phyloP scores from a whole-genome alignment of 2,888 invertebrate species.

The Cristatella mucedo region DNA sequence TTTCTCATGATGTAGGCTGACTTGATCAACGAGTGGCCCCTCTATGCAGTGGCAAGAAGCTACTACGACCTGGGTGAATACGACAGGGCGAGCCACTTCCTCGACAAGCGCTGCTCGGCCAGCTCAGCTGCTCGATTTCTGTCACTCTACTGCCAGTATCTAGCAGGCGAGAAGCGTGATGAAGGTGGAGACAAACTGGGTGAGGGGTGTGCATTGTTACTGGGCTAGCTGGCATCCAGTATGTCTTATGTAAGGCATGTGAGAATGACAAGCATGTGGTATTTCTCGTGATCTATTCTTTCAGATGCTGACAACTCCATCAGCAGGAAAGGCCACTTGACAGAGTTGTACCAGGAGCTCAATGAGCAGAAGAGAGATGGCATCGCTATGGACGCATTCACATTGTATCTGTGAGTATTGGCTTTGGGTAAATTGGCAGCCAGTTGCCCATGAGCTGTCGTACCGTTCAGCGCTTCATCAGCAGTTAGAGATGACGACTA shows the following conservation, averaged over 20 bases:
- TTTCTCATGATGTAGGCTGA: too few relatives aligned
- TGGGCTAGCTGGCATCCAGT: background rate
- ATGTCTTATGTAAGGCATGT: too few relatives aligned
- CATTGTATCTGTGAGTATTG: conserved; percentile 34
- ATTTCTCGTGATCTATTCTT: too few relatives aligned
- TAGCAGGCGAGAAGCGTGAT: conserved; percentile 78
- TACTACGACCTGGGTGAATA: conserved; percentile 82
- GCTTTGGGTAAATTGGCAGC: background rate
- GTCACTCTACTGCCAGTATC: conserved; percentile 66
- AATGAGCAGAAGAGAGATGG: too few relatives aligned
- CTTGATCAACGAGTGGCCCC: conserved; percentile 49
- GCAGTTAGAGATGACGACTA: background rate
- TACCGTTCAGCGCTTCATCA: background rate
- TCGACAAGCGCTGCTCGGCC: conserved; percentile 20
- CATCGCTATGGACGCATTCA: background rate
- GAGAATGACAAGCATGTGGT: too few relatives aligned
- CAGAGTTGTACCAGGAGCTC: conserved; percentile 31
- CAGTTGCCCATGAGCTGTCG: background rate
- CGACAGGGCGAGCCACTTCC: conserved; percentile 45
- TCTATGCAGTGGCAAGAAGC: conserved; percentile 62
- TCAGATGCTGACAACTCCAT: too few relatives aligned
- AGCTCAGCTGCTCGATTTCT: conserved; percentile 58
- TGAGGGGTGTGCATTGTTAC: conserved; percentile 11
- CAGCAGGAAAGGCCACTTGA: too few relatives aligned
- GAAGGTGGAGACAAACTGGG: conserved; percentile 54